A percentile compares a stretch with the other conserved stretches of the same genome.
These are phyloP conservation scores for Ochropleura plecta DNA, from an alignment of 2,888 invertebrate species.

Conservation along the genomic window DNA sequence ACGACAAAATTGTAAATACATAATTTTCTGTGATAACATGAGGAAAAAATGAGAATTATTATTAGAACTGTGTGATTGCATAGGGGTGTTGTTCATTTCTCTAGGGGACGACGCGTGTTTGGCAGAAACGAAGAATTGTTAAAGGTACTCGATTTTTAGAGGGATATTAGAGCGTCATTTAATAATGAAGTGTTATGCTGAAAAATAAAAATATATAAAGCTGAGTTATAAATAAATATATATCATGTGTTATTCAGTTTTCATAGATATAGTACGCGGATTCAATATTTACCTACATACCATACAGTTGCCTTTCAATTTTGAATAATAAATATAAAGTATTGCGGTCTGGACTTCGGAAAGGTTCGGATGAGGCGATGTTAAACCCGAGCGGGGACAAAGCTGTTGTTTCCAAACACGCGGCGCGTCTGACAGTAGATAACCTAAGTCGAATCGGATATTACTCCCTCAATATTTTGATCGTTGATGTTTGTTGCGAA, in stretches of 20 bases:
- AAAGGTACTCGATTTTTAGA: constrained; percentile 50
- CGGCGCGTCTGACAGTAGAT: constrained; percentile 72
- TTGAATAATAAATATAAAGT: constrained; percentile 1
- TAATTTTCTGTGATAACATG: constrained; percentile 91
- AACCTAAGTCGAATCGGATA: constrained; percentile 77
- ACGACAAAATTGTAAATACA: constrained; percentile 91
- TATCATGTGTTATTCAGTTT: constrained; percentile 46
- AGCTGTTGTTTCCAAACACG: constrained; percentile 69
- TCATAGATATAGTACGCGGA: constrained; percentile 32
- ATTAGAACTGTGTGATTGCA: constrained; percentile 90
- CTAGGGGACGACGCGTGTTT: constrained; percentile 80
- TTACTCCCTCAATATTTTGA: constrained; percentile 78
- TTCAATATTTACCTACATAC: constrained; percentile 31
- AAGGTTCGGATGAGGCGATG: constrained; percentile 38
- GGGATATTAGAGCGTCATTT: constrained; percentile 48
- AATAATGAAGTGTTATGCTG: constrained; percentile 41
- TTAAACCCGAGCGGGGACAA: constrained; percentile 44
- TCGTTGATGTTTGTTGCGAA: constrained; percentile 82
- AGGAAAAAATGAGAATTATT: constrained; percentile 86
- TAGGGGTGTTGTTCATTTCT: constrained; percentile 87
- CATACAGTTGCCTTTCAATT: constrained; percentile 18
- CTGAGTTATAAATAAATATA: constrained; percentile 11
- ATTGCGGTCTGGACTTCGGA: constrained; percentile 6
- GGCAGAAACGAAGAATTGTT: constrained; percentile 68
- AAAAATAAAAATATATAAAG: constrained; percentile 23